These are phyloP conservation scores for Drosophila infuscata DNA, from an alignment of 2,888 invertebrate species.

Conservation along the genomic window DNA sequence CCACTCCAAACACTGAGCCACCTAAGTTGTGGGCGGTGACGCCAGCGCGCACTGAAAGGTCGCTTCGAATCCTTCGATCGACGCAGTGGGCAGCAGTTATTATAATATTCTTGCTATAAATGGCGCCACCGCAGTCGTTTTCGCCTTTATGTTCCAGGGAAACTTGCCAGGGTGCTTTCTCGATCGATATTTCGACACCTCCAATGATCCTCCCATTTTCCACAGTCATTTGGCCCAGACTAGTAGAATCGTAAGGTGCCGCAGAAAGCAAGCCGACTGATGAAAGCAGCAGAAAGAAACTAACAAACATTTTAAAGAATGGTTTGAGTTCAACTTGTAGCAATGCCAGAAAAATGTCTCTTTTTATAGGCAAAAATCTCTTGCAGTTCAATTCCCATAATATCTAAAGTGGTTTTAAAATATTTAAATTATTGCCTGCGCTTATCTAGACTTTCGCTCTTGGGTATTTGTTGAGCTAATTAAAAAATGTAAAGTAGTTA, in stretches of 20 bases:
- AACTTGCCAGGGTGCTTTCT: not conserved
- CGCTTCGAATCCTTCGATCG: fast-evolving
- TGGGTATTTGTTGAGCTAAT: not conserved
- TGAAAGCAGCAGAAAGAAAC: not conserved
- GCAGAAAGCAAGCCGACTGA: not conserved
- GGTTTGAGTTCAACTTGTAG: not conserved
- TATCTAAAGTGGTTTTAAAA: not conserved
- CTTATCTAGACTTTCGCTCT: not conserved
- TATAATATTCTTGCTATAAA: not conserved
- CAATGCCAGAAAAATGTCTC: not conserved
- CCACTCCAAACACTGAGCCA: not conserved
- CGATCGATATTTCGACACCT: not conserved
- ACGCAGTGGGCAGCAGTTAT: not conserved
- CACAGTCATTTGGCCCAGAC: not conserved
- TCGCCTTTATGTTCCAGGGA: fast-evolving
- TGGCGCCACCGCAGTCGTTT: not conserved
- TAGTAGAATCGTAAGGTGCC: not conserved
- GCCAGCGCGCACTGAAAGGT: not conserved
- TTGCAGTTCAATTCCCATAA: not conserved
- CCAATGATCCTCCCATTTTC: not conserved
- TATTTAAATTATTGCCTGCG: not conserved
- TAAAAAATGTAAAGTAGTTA: not conserved
- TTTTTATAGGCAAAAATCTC: not conserved
- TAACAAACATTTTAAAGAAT: not conserved
- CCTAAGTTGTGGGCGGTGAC: not conserved